Conservation (phyloP, 1,140 invertebrate species). For the Galendromus occidentalis region DNA sequence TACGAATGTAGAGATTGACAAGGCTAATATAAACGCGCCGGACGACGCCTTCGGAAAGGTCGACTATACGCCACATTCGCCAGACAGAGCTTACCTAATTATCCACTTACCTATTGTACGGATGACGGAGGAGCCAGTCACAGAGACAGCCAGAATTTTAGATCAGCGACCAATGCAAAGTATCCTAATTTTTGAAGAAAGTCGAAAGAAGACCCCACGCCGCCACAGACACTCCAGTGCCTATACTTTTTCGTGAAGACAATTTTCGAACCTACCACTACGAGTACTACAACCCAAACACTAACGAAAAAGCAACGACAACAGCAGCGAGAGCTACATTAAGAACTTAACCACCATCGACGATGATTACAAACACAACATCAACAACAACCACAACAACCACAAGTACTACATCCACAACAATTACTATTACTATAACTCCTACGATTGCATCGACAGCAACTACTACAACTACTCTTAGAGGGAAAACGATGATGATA, state of each 20-base stretch:
- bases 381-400: neutral
- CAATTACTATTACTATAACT: neutral
- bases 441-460: neutral
- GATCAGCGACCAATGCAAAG: constrained; percentile 8
- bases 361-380: neutral
- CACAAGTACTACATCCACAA: neutral
- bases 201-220: neutral
- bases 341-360: neutral
- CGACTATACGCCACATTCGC: neutral
- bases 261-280: neutral
- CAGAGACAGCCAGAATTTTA: neutral
- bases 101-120: neutral
- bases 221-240: constrained; percentile 4
- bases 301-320: neutral
- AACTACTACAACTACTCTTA: neutral
- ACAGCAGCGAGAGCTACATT: neutral
- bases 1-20: neutral
- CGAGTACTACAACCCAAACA: neutral
- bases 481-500: neutral
- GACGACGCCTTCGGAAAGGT: neutral
- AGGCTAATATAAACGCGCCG: neutral
- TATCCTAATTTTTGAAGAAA: neutral
- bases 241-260: neutral
- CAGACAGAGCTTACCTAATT: neutral
- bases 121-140: neutral